Evolutionary conservation across 2,113 vertebrate genomes (phyloP).

Genomic region (Podarcis cretensis): DNA sequence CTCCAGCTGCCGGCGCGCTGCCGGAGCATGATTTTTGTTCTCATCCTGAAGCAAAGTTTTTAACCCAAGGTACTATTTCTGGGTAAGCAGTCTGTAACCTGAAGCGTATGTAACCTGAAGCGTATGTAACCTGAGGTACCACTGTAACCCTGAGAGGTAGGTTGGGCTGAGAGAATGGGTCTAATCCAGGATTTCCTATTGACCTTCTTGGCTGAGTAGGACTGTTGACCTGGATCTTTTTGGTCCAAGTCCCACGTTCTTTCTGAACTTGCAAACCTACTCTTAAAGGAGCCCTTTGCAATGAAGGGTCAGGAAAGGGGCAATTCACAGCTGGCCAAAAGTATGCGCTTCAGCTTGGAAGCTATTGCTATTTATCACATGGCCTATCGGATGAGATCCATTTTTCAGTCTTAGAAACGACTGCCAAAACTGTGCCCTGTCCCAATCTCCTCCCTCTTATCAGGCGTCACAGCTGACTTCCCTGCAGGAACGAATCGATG

Average conservation of each 20-base stretch:
- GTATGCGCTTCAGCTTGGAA: neutral
- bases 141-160: neutral
- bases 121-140: no score
- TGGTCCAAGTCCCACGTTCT: neutral
- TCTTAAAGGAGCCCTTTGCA: neutral
- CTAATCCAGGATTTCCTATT: no score
- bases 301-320: neutral
- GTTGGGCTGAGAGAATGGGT: neutral
- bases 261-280: neutral
- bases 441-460: neutral
- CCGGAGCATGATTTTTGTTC: no score
- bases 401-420: neutral
- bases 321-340: neutral
- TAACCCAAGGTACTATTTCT: no score
- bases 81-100: no score
- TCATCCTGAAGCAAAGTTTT: no score
- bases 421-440: neutral
- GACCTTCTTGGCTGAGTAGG: no score
- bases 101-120: no score
- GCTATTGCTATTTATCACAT: neutral
- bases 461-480: neutral
- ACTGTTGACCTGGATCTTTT: neutral
- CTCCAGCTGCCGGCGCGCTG: no score
- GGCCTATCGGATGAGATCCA: neutral
- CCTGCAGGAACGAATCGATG: neutral